Evolutionary conservation across 1,140 invertebrate genomes (phyloP), one percentile per base, ranked within the genome.

Genomic region (Heliconius nattereri): DNA sequence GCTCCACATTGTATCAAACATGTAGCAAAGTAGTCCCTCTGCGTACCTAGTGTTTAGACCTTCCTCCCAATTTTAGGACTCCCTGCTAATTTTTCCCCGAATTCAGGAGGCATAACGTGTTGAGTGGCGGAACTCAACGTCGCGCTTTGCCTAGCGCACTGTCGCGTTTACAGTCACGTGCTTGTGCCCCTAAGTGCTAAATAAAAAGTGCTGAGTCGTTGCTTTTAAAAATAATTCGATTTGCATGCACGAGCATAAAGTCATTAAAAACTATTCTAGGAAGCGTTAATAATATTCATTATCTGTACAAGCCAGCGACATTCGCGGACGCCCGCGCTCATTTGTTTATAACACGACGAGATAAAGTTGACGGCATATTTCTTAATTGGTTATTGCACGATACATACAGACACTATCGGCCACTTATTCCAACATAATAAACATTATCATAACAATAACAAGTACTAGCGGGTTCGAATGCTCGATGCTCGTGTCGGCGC

Each of bases 381-480:
- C 86, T 91, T 93, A 94, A 94, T 94, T 94, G 86, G 88, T 88
- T 85, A 89, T 89, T 89, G 91, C 91, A 89, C 86, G 92, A 92
- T 94, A 91, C 81, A 45, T 94, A 91, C 81, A 87, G 86, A 85
- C 90, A 89, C 90, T 93, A 94, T 94, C 92, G 85, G 84, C 75
- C 88, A 89, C 87, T 90, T 91, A 92, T 91, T 89, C 90, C 87
- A 92, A 92, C 89, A 92, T 94, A 94, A 94, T 92, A 94, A 92
- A 87, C 85, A 92, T 92, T 94, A 94, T 94, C 91, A 92, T 90
- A 91, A 93, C 89, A 94, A 94, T 92, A 94, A 94, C 91, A 94
- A 91, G 90, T 88, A 87, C 86, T 88, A 84, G 89, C 85, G 70
- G 75, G 82, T 75, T 73, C 81, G 80, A 77, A 75, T 76, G 78